These are phyloP conservation scores for Hirundichthys speculiger DNA, from an alignment of 2,113 vertebrate species.

Conservation along the genomic window DNA sequence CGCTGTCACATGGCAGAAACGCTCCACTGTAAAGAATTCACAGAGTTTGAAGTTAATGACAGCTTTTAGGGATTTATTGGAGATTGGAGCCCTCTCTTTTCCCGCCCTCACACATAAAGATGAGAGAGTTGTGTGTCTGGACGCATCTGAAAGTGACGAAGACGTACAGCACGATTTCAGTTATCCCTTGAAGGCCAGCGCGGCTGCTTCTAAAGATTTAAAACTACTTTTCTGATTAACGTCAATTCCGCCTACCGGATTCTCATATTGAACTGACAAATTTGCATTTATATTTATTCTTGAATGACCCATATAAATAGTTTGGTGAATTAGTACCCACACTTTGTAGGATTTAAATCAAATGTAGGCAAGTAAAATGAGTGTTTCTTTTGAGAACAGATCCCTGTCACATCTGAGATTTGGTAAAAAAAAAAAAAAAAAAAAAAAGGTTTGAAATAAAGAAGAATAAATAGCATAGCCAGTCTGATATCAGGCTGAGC, in stretches of 20 bases:
- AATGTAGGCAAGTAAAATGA: constrained; percentile 4
- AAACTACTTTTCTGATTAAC: constrained; percentile 32
- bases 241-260: constrained; percentile 9
- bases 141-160: constrained; percentile 57
- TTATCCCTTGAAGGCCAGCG: constrained; percentile 33
- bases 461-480: not conserved
- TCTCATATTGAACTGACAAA: constrained; percentile 3
- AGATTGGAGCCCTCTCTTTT: constrained; percentile 54
- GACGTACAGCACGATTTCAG: constrained; percentile 42
- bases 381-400: not conserved
- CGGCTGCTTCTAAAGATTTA: constrained; percentile 24
- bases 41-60: constrained; percentile 74
- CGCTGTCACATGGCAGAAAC: constrained; percentile 43
- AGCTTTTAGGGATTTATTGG: constrained; percentile 76
- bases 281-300: constrained; percentile 25
- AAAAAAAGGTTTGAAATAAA: not conserved
- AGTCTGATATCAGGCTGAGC: not conserved
- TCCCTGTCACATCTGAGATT: constrained; percentile 8
- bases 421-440: not conserved
- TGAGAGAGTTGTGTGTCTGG: constrained; percentile 12
- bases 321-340: not conserved
- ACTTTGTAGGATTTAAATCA: constrained; percentile 18
- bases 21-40: constrained; percentile 57
- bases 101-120: constrained; percentile 54
- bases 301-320: not conserved